Percentiles rank a stretch among this genome's conserved stretches.
Evolutionary conservation across 35 echinoderm and acorn worm species (phyloP).

Genomic region (Apostichopus parvimensis): DNA sequence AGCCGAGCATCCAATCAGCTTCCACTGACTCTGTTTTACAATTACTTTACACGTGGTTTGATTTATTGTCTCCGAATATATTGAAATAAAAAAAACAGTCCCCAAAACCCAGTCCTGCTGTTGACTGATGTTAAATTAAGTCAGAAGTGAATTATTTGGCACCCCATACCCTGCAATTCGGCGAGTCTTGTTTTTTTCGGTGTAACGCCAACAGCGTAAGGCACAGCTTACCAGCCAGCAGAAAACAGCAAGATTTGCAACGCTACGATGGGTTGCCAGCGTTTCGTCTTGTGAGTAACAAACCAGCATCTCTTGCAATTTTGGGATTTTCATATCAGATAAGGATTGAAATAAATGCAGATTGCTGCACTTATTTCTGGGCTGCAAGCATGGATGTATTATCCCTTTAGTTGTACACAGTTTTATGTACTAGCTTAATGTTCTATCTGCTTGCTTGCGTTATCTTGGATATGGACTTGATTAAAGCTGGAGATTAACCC

Average conservation of each 20-base stretch:
- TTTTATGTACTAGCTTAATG: too few relatives aligned
- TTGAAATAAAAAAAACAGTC: constrained; percentile 11
- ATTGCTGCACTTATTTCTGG: not conserved
- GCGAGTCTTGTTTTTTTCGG: not conserved
- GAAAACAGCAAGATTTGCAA: not conserved
- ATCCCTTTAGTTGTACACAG: too few relatives aligned
- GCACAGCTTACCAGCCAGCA: constrained; percentile 1
- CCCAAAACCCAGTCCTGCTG: not conserved
- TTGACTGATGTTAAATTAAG: constrained; percentile 32
- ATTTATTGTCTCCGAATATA: constrained; percentile 44
- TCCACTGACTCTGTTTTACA: constrained; percentile 7
- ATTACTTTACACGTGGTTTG: constrained; percentile 35
- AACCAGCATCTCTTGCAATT: constrained; percentile 24
- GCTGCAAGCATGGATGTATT: not conserved
- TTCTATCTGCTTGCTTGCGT: too few relatives aligned
- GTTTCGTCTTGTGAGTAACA: constrained; percentile 1
- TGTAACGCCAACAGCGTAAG: not conserved
- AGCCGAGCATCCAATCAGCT: constrained; percentile 28
- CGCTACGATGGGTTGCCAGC: not conserved
- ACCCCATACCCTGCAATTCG: not conserved
- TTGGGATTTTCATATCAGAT: constrained; percentile 21
- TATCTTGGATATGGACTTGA: too few relatives aligned
- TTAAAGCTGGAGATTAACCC: not conserved
- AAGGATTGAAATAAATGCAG: not conserved
- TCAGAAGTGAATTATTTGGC: constrained; percentile 20